Percentiles rank a stretch among this genome's conserved stretches.
Evolutionary conservation across 2,797 vertebrate species (phyloP).

Genomic region (Gila robusta): DNA sequence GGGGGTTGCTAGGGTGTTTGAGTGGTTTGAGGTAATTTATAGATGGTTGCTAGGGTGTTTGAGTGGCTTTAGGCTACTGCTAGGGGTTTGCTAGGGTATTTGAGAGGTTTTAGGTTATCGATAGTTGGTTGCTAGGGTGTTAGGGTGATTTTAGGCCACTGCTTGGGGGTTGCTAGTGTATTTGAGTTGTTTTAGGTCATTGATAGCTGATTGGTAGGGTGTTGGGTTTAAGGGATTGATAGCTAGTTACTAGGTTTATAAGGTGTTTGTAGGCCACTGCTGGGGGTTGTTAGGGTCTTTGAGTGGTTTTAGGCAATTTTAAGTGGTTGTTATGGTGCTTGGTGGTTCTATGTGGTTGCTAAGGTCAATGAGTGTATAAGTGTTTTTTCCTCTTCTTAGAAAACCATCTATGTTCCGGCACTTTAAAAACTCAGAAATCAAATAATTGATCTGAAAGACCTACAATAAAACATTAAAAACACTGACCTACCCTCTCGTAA

Average conservation of each 20-base stretch:
- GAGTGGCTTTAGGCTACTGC: accelerated
- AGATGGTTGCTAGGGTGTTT: background rate
- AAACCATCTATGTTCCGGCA: background rate
- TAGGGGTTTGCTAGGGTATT: accelerated
- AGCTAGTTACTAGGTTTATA: too few species aligned
- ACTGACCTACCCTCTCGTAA: background rate
- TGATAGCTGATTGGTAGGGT: background rate
- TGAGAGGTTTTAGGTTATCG: accelerated
- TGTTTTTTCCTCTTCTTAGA: background rate
- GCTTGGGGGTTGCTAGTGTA: background rate
- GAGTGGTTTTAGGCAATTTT: background rate
- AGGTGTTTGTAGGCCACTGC: too few species aligned
- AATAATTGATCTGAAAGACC: background rate
- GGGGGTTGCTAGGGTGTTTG: accelerated
- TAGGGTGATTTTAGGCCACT: too few species aligned
- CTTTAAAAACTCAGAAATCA: background rate
- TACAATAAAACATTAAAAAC: background rate
- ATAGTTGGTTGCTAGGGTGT: accelerated
- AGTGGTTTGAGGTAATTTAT: background rate
- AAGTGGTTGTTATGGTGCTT: background rate
- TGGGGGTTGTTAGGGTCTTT: background rate
- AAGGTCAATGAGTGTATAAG: too few species aligned
- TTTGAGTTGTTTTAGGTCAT: background rate
- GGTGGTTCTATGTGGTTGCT: too few species aligned
- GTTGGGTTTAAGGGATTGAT: background rate